Base-by-base conservation (phyloP, 2,888 invertebrate species). In the Keiferia lycopersicella region DNA sequence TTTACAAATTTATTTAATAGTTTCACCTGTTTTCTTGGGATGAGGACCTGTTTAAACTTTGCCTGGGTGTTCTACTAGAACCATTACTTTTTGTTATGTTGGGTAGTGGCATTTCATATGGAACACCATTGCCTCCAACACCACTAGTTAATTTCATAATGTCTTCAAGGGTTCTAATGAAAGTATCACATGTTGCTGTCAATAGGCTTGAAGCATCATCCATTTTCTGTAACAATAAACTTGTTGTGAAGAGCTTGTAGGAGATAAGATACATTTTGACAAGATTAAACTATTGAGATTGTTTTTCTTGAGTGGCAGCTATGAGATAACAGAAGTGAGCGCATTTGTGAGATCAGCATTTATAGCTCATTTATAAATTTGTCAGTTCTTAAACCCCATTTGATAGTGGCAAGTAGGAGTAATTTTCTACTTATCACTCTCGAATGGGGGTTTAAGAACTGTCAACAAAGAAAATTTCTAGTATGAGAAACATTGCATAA, bases 121-220 rank as follows among this genome's bases (percentile, higher is more conserved):
- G 70, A 66, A 74, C 66, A 34, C 68, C 59, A 69, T 75, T 80
- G 20, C 67, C 71, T 66, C 77, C 77, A 48, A 77, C 70, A 65
- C 73, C 77, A 57, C 92, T 91, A 26, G 93, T 88, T 61, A 94
- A 79, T 80, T 93, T 93, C 94, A 96, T 95, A 73, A 96, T 96
- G 72, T 96, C 96, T 84, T 96, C 96, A 72, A 96, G 88, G 22
- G 96, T 96, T 80, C 94, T 93, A 69, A 96, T 96, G 82, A 96
- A 96, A 39, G 96, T 96, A 87, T 96, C 96, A 92, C 96, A 96
- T 62, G 96, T 96, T 51, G 95, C 95, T 66, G 94, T 94, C 45
- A 96, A 85, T 69, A 96, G 90, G 77, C 94, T 94, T 11, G 96
- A 94, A 3, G 95, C 94, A 83, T 96, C 96, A 76, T 94, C 93